These are phyloP conservation scores for Pherbina coryleti DNA, from an alignment of 2,888 invertebrate species.

Conservation along the genomic window DNA sequence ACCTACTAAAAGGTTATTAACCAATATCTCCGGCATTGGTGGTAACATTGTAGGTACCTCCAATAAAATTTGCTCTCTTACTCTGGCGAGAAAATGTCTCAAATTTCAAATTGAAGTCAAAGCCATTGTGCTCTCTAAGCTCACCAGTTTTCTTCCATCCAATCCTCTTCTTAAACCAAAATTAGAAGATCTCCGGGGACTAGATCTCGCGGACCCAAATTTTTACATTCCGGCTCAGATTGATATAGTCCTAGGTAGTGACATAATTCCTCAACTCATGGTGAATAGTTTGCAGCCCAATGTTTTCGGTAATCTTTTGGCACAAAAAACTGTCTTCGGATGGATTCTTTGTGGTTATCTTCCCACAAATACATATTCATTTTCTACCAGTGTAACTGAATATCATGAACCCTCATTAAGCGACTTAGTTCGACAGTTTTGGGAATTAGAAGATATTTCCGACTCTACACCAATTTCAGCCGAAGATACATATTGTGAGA, in stretches of 20 bases:
- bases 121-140: neutral
- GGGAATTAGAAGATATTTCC: slow-evolving; percentile 7
- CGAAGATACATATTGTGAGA: no score
- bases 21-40: slow-evolving; percentile 30
- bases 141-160: neutral
- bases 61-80: slow-evolving; percentile 24
- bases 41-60: neutral
- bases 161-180: neutral
- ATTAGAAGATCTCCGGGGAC: neutral
- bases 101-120: no score
- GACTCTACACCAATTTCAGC: no score
- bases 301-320: neutral
- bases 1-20: slow-evolving; percentile 5
- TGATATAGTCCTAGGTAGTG: no score
- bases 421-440: neutral
- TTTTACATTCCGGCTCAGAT: slow-evolving; percentile 22
- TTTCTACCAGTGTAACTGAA: no score
- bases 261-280: neutral
- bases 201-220: slow-evolving; percentile 27
- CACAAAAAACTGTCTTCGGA: neutral
- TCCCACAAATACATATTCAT: no score
- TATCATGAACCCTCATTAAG: neutral
- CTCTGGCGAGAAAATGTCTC: no score
- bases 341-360: no score
- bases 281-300: neutral